Conservation (phyloP, 2,113 vertebrate genomes). For the Nymphicus hollandicus region DNA sequence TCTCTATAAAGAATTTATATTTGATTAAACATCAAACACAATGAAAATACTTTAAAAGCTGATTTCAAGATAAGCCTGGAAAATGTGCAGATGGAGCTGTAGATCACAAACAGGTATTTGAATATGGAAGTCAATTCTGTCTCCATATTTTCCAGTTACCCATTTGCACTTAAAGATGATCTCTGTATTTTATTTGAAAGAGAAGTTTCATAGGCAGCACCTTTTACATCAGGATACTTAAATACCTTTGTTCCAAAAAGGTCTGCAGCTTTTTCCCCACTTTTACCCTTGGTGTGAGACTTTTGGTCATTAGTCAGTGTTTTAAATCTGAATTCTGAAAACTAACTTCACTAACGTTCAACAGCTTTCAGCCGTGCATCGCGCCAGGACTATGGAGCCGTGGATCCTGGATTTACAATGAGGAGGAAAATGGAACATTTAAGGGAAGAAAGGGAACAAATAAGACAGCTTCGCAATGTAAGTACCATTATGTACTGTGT, state of each 20-base stretch:
- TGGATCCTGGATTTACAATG: slow-evolving; percentile 97
- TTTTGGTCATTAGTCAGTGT: not conserved
- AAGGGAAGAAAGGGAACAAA: slow-evolving; percentile 94
- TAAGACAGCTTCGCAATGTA: slow-evolving; percentile 89
- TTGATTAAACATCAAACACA: not conserved
- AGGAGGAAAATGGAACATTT: slow-evolving; percentile 98
- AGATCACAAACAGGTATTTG: not conserved
- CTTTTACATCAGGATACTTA: not conserved
- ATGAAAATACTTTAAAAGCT: not conserved
- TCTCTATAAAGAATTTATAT: not conserved
- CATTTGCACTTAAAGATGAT: not conserved
- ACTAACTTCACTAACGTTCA: not conserved
- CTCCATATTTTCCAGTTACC: not conserved
- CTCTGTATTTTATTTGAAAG: not conserved
- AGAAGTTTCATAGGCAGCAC: not conserved
- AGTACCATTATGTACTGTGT: not conserved
- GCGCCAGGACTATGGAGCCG: slow-evolving; percentile 82
- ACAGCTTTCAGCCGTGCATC: slow-evolving; percentile 87
- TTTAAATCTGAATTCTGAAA: not conserved
- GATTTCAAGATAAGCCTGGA: not conserved
- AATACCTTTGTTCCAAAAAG: not conserved
- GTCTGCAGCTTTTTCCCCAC: not conserved
- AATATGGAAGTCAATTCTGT: not conserved
- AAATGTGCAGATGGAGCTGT: not conserved
- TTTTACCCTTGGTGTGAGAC: not conserved